These are phyloP conservation scores for Gastrophysa polygoni DNA, from an alignment of 2,888 invertebrate genomes.

Conservation along the genomic window DNA sequence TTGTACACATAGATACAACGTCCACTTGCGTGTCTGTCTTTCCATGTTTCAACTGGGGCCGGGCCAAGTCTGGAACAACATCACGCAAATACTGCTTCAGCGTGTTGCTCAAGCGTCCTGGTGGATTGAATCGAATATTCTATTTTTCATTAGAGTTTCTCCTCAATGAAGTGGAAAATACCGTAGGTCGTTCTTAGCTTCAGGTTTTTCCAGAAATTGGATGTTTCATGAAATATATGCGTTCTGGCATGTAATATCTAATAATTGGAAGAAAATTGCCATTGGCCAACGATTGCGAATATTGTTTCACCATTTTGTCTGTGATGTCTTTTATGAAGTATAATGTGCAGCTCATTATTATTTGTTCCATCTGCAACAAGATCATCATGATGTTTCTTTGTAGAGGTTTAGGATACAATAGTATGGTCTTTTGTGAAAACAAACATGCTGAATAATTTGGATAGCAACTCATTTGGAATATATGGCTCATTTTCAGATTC, in stretches of 20 bases:
- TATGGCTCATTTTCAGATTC: slow-evolving; percentile 10
- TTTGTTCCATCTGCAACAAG: slow-evolving; percentile 3
- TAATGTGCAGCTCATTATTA: slow-evolving; percentile 1
- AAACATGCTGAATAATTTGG: slow-evolving; percentile 12
- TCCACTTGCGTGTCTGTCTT: not conserved
- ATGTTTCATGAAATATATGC: slow-evolving; percentile 3
- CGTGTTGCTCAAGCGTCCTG: not conserved
- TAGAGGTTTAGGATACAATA: slow-evolving; percentile 14
- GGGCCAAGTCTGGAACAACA: slow-evolving; percentile 4
- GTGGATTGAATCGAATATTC: not conserved
- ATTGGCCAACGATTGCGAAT: slow-evolving; percentile 7
- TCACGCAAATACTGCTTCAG: slow-evolving; percentile 2
- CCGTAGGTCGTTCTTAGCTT: slow-evolving; percentile 3
- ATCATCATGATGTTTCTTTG: slow-evolving; percentile 22
- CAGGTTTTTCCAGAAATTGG: not conserved
- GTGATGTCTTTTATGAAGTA: slow-evolving; percentile 16
- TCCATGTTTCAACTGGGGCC: slow-evolving; percentile 2
- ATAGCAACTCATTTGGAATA: slow-evolving; percentile 15
- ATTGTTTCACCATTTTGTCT: slow-evolving; percentile 16
- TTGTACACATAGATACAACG: not conserved
- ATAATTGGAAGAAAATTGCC: slow-evolving; percentile 5
- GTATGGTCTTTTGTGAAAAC: slow-evolving; percentile 20
- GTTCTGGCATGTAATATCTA: not conserved
- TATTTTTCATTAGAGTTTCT: slow-evolving; percentile 2
- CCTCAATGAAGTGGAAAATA: not conserved